Conservation (phyloP, 2,113 vertebrate genomes). For the Spheniscus mendiculus region DNA sequence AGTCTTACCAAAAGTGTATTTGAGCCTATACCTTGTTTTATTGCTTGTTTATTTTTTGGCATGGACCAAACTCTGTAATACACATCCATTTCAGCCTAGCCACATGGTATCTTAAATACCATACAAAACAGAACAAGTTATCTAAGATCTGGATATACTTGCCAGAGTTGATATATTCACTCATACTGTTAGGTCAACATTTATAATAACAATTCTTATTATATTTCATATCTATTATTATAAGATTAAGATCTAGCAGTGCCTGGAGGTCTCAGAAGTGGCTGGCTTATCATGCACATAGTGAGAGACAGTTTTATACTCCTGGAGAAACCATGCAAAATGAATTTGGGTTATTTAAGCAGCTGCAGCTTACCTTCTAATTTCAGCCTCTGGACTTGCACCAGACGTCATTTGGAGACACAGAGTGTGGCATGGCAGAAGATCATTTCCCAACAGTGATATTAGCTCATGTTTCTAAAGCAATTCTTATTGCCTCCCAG, state of each 20-base stretch:
- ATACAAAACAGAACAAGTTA: background rate
- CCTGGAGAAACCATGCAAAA: conserved; percentile 25
- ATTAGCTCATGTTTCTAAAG: conserved; percentile 23
- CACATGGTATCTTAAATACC: background rate
- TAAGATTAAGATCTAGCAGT: conserved; percentile 2
- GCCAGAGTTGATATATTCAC: background rate
- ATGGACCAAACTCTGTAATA: background rate
- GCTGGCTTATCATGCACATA: background rate
- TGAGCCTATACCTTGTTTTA: background rate
- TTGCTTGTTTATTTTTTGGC: background rate
- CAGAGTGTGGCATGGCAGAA: conserved; percentile 7
- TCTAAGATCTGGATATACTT: background rate
- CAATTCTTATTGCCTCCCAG: conserved; percentile 23
- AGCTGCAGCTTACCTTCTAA: conserved; percentile 27
- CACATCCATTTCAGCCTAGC: background rate
- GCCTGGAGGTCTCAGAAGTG: conserved; percentile 10
- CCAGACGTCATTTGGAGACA: conserved; percentile 19
- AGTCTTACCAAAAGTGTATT: background rate
- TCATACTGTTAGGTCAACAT: conserved; percentile 7
- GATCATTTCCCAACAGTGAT: conserved; percentile 44
- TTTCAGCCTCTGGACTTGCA: conserved; percentile 51
- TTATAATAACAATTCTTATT: conserved; percentile 8
- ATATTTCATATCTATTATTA: conserved; percentile 12
- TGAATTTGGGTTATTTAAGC: conserved; percentile 46
- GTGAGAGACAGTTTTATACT: conserved; percentile 6